These are phyloP conservation scores for Chaitophorus viminalis DNA, from an alignment of 2,888 invertebrate genomes.

Conservation along the genomic window DNA sequence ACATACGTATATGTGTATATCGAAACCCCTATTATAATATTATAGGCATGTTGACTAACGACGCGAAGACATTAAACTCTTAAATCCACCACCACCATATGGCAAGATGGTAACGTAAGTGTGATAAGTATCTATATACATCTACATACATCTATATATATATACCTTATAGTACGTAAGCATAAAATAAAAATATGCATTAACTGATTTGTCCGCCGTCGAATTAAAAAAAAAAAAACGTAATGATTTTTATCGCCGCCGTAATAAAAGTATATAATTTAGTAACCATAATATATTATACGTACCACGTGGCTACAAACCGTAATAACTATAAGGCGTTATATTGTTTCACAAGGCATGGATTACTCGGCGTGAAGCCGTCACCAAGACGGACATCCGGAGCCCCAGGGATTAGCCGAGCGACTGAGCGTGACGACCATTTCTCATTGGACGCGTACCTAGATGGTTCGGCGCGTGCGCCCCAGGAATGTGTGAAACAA, in stretches of 20 bases:
- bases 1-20: too few relatives aligned
- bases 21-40: too few relatives aligned
- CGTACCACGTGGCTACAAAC: background rate
- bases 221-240: slow-evolving; percentile 20
- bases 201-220: slow-evolving; percentile 2
- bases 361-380: slow-evolving; percentile 15
- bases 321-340: background rate
- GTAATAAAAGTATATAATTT: background rate
- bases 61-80: too few relatives aligned
- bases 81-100: too few relatives aligned
- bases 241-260: slow-evolving; percentile 2
- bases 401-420: slow-evolving; percentile 10
- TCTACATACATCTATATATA: too few relatives aligned
- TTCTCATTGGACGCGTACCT: slow-evolving; percentile 17
- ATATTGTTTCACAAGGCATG: background rate
- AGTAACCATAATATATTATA: background rate
- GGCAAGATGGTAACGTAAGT: too few relatives aligned
- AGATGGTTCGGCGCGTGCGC: slow-evolving; percentile 32
- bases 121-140: too few relatives aligned
- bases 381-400: slow-evolving; percentile 46
- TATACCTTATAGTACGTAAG: background rate
- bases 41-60: too few relatives aligned
- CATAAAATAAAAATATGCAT: too few relatives aligned
- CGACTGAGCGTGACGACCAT: slow-evolving; percentile 26
- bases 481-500: background rate